A percentile compares a stretch with the other conserved stretches of the same genome.
Evolutionary conservation across 2,888 invertebrate genomes (phyloP).

Genomic region (Thymelicus acteon): DNA sequence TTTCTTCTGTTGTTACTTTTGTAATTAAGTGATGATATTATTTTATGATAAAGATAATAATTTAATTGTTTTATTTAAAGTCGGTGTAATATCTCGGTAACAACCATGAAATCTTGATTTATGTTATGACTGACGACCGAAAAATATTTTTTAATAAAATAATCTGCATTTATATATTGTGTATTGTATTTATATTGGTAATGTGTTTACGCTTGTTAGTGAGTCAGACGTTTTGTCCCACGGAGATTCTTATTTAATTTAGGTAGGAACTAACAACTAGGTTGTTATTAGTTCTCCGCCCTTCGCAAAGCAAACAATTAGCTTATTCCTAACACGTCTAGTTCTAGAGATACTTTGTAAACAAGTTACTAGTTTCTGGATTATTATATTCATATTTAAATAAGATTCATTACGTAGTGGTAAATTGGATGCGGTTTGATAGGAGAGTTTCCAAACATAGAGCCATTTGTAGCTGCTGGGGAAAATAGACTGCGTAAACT

Average conservation of each 20-base stretch:
- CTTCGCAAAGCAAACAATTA: background rate
- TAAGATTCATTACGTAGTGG: no score
- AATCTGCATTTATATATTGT: no score
- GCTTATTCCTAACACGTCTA: background rate
- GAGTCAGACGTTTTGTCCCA: background rate
- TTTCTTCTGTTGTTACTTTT: no score
- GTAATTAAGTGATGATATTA: no score
- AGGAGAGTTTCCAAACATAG: background rate
- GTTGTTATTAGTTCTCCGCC: background rate
- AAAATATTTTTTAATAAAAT: background rate
- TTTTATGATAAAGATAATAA: no score
- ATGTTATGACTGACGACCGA: background rate
- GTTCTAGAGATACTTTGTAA: background rate
- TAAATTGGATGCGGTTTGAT: background rate
- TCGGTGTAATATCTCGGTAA: background rate
- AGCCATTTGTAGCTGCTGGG: background rate
- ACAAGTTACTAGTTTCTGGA: no score
- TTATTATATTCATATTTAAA: no score
- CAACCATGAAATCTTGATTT: background rate
- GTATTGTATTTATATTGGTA: no score
- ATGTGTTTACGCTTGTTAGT: no score
- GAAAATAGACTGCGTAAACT: background rate
- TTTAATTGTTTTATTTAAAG: background rate
- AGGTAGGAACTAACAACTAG: background rate
- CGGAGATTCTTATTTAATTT: background rate